Conservation (phyloP, 2,113 vertebrate species). For the Rhinolophus ferrumequinum region DNA sequence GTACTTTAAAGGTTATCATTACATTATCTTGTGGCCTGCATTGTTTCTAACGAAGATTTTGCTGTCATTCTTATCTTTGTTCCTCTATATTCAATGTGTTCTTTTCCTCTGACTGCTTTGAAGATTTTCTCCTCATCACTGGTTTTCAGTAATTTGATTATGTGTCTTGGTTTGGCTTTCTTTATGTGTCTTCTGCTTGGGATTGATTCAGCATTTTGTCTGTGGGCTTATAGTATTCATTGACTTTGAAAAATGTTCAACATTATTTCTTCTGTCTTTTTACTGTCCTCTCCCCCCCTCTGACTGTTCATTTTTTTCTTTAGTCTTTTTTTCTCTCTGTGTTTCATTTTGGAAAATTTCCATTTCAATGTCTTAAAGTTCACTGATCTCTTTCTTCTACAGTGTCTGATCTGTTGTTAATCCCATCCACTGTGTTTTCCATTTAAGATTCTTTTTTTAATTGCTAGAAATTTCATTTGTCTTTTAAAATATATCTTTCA, state of each 20-base stretch:
- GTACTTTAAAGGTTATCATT: background rate
- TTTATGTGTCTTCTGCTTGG: background rate
- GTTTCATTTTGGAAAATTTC: slow-evolving; percentile 23
- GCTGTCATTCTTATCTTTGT: background rate
- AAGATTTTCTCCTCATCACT: background rate
- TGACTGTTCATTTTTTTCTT: background rate
- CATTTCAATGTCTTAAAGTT: background rate
- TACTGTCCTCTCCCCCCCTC: background rate
- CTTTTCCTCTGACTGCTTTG: background rate
- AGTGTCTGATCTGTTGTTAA: background rate
- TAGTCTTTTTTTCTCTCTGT: background rate
- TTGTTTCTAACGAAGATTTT: slow-evolving; percentile 17
- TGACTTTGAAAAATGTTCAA: background rate
- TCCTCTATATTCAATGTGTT: background rate
- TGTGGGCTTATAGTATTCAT: background rate
- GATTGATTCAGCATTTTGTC: slow-evolving; percentile 27
- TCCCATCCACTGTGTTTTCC: background rate
- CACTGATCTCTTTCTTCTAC: background rate
- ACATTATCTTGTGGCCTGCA: background rate
- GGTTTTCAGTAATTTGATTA: slow-evolving; percentile 33
- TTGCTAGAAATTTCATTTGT: background rate
- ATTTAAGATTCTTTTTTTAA: background rate
- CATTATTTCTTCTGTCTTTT: background rate
- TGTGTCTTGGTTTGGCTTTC: background rate
- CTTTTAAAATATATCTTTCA: background rate